Conservation (phyloP, 2,888 invertebrate genomes). For the Drosophila atroscutellata region DNA sequence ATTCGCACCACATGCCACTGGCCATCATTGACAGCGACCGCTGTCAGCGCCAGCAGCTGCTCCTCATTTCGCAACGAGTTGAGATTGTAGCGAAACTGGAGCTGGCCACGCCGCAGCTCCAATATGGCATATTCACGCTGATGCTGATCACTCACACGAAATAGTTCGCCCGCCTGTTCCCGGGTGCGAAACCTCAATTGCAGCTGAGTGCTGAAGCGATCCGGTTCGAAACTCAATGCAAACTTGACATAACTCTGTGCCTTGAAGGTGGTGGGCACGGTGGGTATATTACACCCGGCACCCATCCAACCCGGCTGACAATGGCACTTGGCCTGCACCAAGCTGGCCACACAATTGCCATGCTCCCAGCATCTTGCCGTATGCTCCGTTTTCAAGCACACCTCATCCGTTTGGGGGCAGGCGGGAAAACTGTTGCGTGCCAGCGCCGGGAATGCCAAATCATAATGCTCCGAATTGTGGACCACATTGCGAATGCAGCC, state of each 20-base stretch:
- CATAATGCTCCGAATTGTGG: slow-evolving; percentile 97
- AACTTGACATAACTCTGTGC: slow-evolving; percentile 97
- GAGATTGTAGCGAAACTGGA: slow-evolving; percentile 96
- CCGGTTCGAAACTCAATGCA: slow-evolving; percentile 96
- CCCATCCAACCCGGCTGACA: slow-evolving; percentile 98
- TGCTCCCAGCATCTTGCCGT: slow-evolving; percentile 95
- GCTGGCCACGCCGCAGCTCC: slow-evolving; percentile 91
- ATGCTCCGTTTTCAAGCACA: slow-evolving; percentile 93
- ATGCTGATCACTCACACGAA: slow-evolving; percentile 97
- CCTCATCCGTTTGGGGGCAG: slow-evolving; percentile 96
- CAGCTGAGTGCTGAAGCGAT: slow-evolving; percentile 95
- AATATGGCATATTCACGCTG: slow-evolving; percentile 96
- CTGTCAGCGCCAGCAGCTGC: slow-evolving; percentile 93
- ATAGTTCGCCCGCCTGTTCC: slow-evolving; percentile 95
- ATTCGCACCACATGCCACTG: slow-evolving; percentile 98
- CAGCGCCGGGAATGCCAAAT: slow-evolving; percentile 95
- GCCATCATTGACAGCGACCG: slow-evolving; percentile 95
- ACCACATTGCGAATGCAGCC: slow-evolving; percentile 98
- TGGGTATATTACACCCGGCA: slow-evolving; percentile 92
- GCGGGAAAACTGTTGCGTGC: slow-evolving; percentile 94
- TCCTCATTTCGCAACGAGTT: slow-evolving; percentile 96
- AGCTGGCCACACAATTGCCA: slow-evolving; percentile 95
- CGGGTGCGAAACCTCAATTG: slow-evolving; percentile 97
- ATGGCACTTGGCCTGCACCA: slow-evolving; percentile 94
- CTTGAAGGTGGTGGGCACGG: slow-evolving; percentile 95